Conservation (phyloP, 2,888 invertebrate species). For the Cantharis nigra region DNA sequence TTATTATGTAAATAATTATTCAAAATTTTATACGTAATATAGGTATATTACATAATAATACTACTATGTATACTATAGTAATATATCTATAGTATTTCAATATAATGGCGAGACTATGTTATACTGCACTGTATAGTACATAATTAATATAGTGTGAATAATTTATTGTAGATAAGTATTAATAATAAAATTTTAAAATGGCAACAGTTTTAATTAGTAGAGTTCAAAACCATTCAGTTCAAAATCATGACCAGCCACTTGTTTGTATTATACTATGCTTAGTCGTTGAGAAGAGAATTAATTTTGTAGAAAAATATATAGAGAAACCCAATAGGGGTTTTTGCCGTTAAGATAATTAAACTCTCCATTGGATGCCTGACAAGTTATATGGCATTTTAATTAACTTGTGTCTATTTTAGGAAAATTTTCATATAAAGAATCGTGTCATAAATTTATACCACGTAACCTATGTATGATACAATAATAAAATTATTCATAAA, state of each 20-base stretch:
- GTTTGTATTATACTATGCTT: background rate
- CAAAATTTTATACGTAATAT: no score
- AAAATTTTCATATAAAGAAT: constrained; percentile 1
- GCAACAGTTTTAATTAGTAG: no score
- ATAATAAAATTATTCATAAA: background rate
- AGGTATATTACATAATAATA: no score
- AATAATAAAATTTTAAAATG: no score
- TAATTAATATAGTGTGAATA: no score
- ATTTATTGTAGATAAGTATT: no score
- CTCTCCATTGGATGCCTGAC: constrained; percentile 16
- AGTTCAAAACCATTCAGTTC: background rate
- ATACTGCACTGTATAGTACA: no score
- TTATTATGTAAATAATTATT: no score
- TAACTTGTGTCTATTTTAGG: constrained; percentile 14
- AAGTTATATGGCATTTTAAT: constrained; percentile 22
- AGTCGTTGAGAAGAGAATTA: background rate
- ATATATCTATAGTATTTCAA: no score
- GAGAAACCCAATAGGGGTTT: constrained; percentile 8
- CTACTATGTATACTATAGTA: no score
- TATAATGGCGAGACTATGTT: no score
- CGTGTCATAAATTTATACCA: background rate
- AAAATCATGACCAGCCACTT: background rate
- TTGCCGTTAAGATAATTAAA: constrained; percentile 16
- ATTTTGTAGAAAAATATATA: background rate
- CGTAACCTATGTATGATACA: no score